phyloP scores from a whole-genome alignment of 2,797 vertebrate genomes.

The Adelosebastes latens region DNA sequence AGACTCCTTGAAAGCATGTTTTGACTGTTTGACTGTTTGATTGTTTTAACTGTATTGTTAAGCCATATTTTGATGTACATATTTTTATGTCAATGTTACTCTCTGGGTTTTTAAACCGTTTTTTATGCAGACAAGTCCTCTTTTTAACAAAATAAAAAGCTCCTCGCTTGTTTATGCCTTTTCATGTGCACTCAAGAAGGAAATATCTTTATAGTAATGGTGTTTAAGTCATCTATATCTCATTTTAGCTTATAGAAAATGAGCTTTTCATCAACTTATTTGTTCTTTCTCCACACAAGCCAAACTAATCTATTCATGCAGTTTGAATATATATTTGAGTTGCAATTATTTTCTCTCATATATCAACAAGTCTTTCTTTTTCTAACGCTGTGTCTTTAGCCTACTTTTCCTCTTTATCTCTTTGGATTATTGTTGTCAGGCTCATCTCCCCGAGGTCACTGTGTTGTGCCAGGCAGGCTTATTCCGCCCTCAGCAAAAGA shows the following conservation, averaged over 20 bases:
- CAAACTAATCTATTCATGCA: neutral
- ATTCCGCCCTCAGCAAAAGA: slow-evolving; percentile 69
- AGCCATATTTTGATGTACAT: slow-evolving; percentile 75
- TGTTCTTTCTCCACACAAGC: neutral
- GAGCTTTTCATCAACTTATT: neutral
- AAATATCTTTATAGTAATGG: neutral
- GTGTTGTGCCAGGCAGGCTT: slow-evolving; percentile 61
- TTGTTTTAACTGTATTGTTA: slow-evolving; percentile 25
- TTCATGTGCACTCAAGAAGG: neutral
- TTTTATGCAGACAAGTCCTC: slow-evolving; percentile 31
- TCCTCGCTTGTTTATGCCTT: slow-evolving; percentile 24
- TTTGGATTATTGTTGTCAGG: slow-evolving; percentile 54
- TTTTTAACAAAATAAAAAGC: slow-evolving; percentile 76
- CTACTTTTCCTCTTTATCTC: slow-evolving; percentile 37
- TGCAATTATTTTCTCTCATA: neutral
- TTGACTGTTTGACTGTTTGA: neutral
- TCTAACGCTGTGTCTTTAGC: slow-evolving; percentile 10
- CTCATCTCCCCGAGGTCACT: slow-evolving; percentile 68
- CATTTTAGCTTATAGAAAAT: neutral
- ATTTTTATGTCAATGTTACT: slow-evolving; percentile 49
- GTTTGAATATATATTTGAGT: neutral
- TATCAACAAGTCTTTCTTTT: slow-evolving; percentile 7
- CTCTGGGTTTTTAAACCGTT: slow-evolving; percentile 46
- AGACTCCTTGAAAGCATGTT: slow-evolving; percentile 29
- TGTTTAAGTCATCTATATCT: neutral